Base-by-base conservation (phyloP, 2,888 invertebrate genomes). In the Patella caerulea region DNA sequence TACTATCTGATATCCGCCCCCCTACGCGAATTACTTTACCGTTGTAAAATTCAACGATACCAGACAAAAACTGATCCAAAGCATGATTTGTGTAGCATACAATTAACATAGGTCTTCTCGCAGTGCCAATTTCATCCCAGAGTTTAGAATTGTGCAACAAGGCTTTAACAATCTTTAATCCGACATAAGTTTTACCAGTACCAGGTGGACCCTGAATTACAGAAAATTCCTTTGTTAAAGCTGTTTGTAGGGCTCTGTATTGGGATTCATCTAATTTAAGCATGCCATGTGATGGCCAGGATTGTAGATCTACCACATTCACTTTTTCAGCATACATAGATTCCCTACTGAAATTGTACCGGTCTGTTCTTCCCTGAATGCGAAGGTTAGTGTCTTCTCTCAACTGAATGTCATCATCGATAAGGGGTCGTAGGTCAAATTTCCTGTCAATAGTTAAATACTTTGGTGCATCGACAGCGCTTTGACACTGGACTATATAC, bases 111-210 rank as follows among this genome's bases (percentile, higher is more conserved):
- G 91, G 91, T 52, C 81, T 70, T 54, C 29, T 56, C 56, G 65
- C 34, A 14, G 73, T 75, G n/a, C 14, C n/a, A n/a, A 71, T 56
- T 7, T 70, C 79, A 53, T 88, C 89, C 93, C 93, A 93, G 2
- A 81, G 54, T 0, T 82, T 53, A 17, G 84, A 82, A 88, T 95
- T 96, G 78, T 93, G 91, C 1, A 96, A 90, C 53, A 96, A 88
- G 0, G 94, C 83, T 73, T 89, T 84, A 0, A 95, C 94, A 24
- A 97, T 94, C 93, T 95, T 94, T 54, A 96, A 92, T 0, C 96
- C 96, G 82, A 96, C 90, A 89, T 93, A 95, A 0, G 96, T 96
- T 93, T 96, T 96, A 0, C 96, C 97, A 0, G 96, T 96, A 4
- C 97, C 97, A 0, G 96, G 96, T 0, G 96, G 96, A 0, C 97